Evolutionary conservation across 2,113 vertebrate species (phyloP).

Genomic region (Mus pahari): DNA sequence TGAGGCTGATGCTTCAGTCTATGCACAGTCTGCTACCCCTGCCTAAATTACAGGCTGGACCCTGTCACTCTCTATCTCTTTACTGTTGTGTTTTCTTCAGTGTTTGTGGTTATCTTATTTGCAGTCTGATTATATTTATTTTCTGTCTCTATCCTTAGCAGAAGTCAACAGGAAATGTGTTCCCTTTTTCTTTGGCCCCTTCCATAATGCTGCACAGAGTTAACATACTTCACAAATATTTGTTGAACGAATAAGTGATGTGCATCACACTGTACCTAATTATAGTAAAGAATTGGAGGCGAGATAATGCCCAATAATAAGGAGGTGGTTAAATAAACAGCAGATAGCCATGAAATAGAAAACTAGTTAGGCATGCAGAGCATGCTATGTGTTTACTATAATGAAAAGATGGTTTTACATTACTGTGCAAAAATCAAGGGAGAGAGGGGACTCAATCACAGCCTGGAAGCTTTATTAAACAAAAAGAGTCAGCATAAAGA

Average conservation of each 20-base stretch:
- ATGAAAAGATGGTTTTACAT: background rate
- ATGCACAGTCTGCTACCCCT: background rate
- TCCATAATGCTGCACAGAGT: background rate
- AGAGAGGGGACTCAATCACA: background rate
- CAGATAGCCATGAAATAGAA: background rate
- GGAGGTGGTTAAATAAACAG: conserved; percentile 5
- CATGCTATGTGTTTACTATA: background rate
- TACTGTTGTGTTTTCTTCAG: conserved; percentile 21
- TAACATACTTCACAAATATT: background rate
- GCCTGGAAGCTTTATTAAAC: background rate
- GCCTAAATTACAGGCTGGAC: background rate
- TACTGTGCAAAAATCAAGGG: background rate
- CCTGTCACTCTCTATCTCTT: background rate
- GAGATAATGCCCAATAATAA: background rate
- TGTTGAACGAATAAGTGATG: background rate
- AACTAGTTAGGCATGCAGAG: background rate
- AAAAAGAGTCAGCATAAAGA: background rate
- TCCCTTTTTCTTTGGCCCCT: background rate
- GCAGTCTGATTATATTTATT: background rate
- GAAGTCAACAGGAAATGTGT: background rate
- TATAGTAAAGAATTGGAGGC: background rate
- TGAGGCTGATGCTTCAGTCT: background rate
- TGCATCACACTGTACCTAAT: background rate
- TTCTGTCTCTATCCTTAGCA: background rate
- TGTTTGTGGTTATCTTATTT: background rate